Evolutionary conservation across 1,140 invertebrate species (phyloP), one percentile per base, ranked within the genome.

Genomic region (Diachasma alloeum): DNA sequence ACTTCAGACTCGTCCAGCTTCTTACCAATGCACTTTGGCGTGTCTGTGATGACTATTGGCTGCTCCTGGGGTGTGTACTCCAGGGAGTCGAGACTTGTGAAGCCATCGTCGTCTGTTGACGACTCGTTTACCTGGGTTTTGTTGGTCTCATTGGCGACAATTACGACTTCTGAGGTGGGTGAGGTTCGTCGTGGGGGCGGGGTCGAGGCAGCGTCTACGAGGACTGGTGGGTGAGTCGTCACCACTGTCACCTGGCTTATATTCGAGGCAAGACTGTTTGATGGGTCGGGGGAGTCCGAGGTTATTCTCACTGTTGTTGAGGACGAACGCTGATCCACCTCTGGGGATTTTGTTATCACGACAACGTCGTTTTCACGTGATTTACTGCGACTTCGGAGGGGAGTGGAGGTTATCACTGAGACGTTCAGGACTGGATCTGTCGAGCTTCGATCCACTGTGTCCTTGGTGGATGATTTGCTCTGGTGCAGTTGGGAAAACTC

Each of bases 1-100:
- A 95, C 94, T 85, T 96, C 95, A 79, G 95, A 96, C 84, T 95
- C 95, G 85, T 96, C 95, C 56, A 96, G 82, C 81, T 95, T 93
- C 76, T 91, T 91, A 37, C 88, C 87, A 6, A 90, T 83, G 66
- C 86, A 89, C 71, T 90, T 90, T 0, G 86, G 78, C 5, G 77
- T 81, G 11, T 86, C 85, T 5, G 83, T 86, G 39, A 89, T 86
- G 17, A 90, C 80, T 78, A 88, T 88, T 42, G 91, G 89, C 76
- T 90, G 90, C 70, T 87, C 91, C 78, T 88, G 91, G 39, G 90
- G 92, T 78, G 90, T 89, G 79, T 92, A 93, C 78, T 95, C 94
- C 10, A 95, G 84, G 63, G 93, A 94, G 85, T 95, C 94, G 56
- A 95, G 86, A 68, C 93, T 94, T 80, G 88, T 93, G 86, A 92